These are phyloP conservation scores for Halocaridina rubra DNA, from an alignment of 2,888 invertebrate species.

Conservation along the genomic window DNA sequence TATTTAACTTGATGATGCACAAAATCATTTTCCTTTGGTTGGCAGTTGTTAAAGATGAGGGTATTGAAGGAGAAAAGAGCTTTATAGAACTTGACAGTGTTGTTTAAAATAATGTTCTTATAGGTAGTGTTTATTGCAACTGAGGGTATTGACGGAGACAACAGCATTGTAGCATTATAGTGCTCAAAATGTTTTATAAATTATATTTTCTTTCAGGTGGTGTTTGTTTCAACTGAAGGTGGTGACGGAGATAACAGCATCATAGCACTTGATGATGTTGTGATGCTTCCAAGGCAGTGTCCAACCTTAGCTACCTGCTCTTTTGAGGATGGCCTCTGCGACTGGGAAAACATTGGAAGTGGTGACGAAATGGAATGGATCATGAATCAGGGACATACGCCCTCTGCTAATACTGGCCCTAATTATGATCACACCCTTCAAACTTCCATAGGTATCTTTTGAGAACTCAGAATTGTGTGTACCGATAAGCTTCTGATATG, in stretches of 20 bases:
- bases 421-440: conserved; percentile 50
- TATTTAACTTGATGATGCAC: no score
- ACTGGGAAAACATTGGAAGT: conserved; percentile 34
- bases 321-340: conserved; percentile 54
- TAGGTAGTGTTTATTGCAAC: no score
- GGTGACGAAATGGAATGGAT: conserved; percentile 46
- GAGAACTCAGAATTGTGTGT: no score
- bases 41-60: no score
- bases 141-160: no score
- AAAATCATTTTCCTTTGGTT: no score
- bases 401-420: conserved; percentile 45
- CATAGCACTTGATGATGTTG: conserved; percentile 52
- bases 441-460: conserved; percentile 20
- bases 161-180: no score
- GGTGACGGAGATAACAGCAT: conserved; percentile 18
- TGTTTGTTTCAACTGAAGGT: conserved; percentile 20
- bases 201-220: conserved; percentile 30
- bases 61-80: no score
- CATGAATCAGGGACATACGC: conserved; percentile 35
- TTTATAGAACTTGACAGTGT: no score
- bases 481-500: neutral
- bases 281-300: conserved; percentile 7
- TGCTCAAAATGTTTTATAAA: no score
- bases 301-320: conserved; percentile 33
- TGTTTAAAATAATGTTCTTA: no score